These are phyloP conservation scores for Otis tarda DNA, from an alignment of 2,113 vertebrate genomes.

Conservation along the genomic window DNA sequence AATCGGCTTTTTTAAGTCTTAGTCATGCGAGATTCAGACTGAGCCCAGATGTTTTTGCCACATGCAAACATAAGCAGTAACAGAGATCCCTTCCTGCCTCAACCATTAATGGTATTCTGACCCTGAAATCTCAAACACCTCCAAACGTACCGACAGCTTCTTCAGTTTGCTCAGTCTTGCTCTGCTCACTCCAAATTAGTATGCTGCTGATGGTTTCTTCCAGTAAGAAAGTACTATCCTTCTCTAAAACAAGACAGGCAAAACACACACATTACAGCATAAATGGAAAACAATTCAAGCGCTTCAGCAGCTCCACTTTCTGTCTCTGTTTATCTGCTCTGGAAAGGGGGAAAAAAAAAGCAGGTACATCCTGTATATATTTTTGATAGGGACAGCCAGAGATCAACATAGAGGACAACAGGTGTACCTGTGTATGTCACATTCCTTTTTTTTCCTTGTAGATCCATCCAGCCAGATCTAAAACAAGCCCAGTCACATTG, in stretches of 20 bases:
- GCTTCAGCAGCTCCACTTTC: not conserved
- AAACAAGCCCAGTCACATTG: not conserved
- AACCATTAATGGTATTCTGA: not conserved
- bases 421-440: not conserved
- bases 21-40: rapidly evolving
- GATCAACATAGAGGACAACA: not conserved
- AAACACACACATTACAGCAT: not conserved
- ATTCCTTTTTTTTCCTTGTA: not conserved
- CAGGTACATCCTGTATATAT: rapidly evolving
- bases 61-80: not conserved
- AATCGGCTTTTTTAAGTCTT: not conserved
- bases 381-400: not conserved
- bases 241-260: not conserved
- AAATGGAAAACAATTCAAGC: not conserved
- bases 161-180: not conserved
- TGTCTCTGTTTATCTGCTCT: not conserved
- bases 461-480: not conserved
- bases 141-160: not conserved
- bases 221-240: not conserved
- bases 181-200: not conserved
- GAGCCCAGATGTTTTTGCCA: not conserved
- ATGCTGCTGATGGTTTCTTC: not conserved
- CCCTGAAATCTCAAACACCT: not conserved
- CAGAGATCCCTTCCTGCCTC: not conserved
- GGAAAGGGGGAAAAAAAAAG: not conserved